phyloP scores from a whole-genome alignment of 1,140 invertebrate genomes.

The Panagrolaimus sp. region DNA sequence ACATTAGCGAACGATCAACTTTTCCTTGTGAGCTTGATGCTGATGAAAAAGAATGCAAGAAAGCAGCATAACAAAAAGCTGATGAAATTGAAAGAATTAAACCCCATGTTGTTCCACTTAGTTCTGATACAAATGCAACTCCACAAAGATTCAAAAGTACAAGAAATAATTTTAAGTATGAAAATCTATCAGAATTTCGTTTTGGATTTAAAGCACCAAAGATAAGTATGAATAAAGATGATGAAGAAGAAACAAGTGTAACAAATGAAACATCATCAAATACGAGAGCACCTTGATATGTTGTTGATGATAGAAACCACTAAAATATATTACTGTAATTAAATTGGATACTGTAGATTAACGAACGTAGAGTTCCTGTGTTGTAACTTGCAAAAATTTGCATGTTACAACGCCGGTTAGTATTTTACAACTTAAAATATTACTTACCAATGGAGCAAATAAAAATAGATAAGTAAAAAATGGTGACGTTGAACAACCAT shows the following conservation, averaged over 20 bases:
- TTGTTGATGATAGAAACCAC: slow-evolving; percentile 36
- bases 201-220: slow-evolving; percentile 38
- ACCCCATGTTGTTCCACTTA: slow-evolving; percentile 22
- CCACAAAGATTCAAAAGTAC: slow-evolving; percentile 20
- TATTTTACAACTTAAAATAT: too few relatives aligned
- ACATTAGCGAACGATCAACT: slow-evolving; percentile 39
- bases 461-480: slow-evolving; percentile 35
- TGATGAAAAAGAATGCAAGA: slow-evolving; percentile 34
- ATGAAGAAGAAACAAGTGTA: slow-evolving; percentile 45
- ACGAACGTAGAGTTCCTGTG: too few relatives aligned
- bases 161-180: slow-evolving; percentile 30
- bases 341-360: too few relatives aligned
- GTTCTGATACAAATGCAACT: not conserved
- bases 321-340: slow-evolving; percentile 15
- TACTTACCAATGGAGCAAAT: slow-evolving; percentile 44
- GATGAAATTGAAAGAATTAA: slow-evolving; percentile 35
- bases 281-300: slow-evolving; percentile 29
- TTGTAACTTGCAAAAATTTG: too few relatives aligned
- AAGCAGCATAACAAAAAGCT: slow-evolving; percentile 39
- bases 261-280: slow-evolving; percentile 38
- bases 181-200: slow-evolving; percentile 30
- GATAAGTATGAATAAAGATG: slow-evolving; percentile 43
- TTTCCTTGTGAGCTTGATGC: slow-evolving; percentile 26
- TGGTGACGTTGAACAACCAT: slow-evolving; percentile 15
- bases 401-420: too few relatives aligned